Base-by-base conservation (phyloP, 2,113 vertebrate genomes). In the Microtus pennsylvanicus region DNA sequence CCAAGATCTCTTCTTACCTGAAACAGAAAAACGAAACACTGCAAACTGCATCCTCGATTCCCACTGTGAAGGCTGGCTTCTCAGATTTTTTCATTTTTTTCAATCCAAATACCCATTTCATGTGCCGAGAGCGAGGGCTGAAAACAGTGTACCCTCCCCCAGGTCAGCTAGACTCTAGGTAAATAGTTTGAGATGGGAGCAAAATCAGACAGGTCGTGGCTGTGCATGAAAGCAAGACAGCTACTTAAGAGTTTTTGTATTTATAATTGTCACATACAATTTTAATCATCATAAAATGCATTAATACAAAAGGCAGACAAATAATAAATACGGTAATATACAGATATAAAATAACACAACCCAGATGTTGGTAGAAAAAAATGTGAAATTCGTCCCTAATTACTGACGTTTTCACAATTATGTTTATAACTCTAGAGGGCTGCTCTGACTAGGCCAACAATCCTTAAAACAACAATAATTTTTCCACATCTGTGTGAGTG, bases 21-120 rank as follows among this genome's bases (percentile, higher is more conserved):
- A 30, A 55, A 90, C 58, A 45, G 85, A 93, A 93, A 58, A 61
- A 78, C 58, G 26, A 93, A 90, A 85, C 30, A 87, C 42, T 50
- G 67, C 69, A 90, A 90, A 82, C 21, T 3, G 9, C 55, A 90
- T 55, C 52, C 52, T 45, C 52, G 58, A 86, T 95, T 96, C 67
- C 80, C 70, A 89, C 24, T 75, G 61, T 92, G 58, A 58, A 58
- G 58, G 1, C 58, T 96, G 78, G 26, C 42, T 92, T 92, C 87
- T 82, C 16, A 93, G 30, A 86, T 89, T 61, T 96, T 92, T n/a
- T n/a, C n/a, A n/a, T n/a, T 11, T 86, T 85, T 93, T 74, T 89
- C 72, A 91, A 50, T 91, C 69, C 50, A 87, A 67, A 58, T 70
- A 96, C 28, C 50, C 77, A 67, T 87, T 92, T 96, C 55, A 76